Percentiles rank a stretch among this genome's conserved stretches.
Evolutionary conservation across 2,113 vertebrate genomes (phyloP).

Genomic region (Mesitornis unicolor): DNA sequence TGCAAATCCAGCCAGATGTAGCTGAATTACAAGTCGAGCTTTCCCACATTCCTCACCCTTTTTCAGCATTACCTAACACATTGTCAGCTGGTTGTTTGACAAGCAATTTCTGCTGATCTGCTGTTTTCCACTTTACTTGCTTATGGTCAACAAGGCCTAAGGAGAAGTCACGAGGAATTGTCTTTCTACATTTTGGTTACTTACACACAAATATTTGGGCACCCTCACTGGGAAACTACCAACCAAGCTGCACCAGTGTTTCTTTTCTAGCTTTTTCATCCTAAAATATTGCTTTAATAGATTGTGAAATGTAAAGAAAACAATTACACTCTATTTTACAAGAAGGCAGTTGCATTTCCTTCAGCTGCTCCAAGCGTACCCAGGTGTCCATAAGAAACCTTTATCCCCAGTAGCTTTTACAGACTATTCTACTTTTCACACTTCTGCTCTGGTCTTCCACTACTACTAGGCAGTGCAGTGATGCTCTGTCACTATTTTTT

Average conservation of each 20-base stretch:
- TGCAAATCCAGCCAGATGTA: background rate
- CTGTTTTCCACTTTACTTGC: background rate
- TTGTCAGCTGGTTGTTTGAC: background rate
- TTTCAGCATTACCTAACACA: background rate
- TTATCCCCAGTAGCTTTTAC: background rate
- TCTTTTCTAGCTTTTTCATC: background rate
- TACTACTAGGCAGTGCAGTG: background rate
- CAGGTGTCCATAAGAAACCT: background rate
- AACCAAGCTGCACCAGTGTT: background rate
- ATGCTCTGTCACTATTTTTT: background rate
- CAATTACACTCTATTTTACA: background rate
- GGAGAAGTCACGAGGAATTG: background rate
- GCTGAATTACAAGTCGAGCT: background rate
- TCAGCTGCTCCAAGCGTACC: background rate
- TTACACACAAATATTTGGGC: background rate
- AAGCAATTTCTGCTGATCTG: background rate
- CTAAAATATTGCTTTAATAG: background rate
- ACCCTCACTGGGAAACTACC: background rate
- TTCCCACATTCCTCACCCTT: background rate
- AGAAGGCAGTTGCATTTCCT: background rate
- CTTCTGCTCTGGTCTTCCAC: background rate
- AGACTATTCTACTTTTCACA: background rate
- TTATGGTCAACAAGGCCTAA: background rate
- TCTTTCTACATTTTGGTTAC: background rate
- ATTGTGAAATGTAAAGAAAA: background rate